phyloP scores from a whole-genome alignment of 2,797 vertebrate species.

The Clarias platycephalus region DNA sequence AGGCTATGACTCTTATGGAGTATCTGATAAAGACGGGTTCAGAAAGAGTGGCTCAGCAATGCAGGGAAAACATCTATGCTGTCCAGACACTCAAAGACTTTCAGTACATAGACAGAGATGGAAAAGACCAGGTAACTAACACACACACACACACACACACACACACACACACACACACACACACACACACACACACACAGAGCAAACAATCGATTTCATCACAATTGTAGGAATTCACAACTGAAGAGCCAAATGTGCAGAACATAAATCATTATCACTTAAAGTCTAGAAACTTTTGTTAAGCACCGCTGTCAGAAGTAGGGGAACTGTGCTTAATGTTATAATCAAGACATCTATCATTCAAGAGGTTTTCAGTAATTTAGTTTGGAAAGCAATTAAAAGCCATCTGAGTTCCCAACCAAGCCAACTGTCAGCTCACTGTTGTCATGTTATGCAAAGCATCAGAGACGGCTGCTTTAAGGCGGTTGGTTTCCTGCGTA shows the following conservation, averaged over 20 bases:
- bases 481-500: not conserved
- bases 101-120: constrained; percentile 90
- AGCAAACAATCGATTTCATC: not conserved
- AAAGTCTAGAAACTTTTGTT: not conserved
- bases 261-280: not conserved
- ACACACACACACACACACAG: not conserved
- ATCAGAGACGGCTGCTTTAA: not conserved
- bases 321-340: not conserved
- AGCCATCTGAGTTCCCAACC: not conserved
- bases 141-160: not conserved
- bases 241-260: not conserved
- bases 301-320: not conserved
- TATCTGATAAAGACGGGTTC: constrained; percentile 94
- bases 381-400: not conserved
- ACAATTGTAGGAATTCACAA: not conserved
- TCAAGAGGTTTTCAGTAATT: not conserved
- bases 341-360: not conserved
- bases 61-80: constrained; percentile 91
- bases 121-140: constrained; percentile 84
- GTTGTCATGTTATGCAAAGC: constrained; percentile 1
- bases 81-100: constrained; percentile 94
- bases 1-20: constrained; percentile 96
- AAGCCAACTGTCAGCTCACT: not conserved
- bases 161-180: constrained; percentile 1
- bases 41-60: constrained; percentile 91